Percentiles rank a stretch among this genome's conserved stretches.
phyloP scores from a whole-genome alignment of 1,140 invertebrate genomes.

The Mercenaria mercenaria region DNA sequence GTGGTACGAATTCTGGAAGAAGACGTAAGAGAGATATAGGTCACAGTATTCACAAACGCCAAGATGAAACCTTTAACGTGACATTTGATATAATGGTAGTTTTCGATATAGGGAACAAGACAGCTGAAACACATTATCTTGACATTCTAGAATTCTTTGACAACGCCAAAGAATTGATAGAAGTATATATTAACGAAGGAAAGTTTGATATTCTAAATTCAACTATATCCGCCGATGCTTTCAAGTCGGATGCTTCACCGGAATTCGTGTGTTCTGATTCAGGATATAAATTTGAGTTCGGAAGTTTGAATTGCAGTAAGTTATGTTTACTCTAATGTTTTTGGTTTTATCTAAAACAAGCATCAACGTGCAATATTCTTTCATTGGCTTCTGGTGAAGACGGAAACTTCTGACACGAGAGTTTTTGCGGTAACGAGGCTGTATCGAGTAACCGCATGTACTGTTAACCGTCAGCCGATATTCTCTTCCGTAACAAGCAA shows the following conservation, averaged over 20 bases:
- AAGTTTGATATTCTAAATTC: neutral
- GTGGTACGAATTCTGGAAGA: neutral
- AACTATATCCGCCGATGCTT: neutral
- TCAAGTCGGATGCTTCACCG: neutral
- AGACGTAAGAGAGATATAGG: neutral
- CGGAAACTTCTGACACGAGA: no score
- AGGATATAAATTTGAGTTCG: neutral
- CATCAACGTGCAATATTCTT: no score
- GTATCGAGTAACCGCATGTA: no score
- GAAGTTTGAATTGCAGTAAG: neutral
- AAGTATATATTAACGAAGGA: neutral
- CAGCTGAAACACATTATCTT: neutral
- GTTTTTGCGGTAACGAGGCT: no score
- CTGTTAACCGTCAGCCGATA: no score
- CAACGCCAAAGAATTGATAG: neutral
- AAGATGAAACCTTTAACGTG: neutral
- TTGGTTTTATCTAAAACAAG: no score
- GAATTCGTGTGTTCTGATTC: neutral
- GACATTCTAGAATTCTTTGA: neutral
- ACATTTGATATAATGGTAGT: neutral
- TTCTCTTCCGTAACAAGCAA: no score
- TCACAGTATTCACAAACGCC: neutral
- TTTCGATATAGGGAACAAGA: neutral
- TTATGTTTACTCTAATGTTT: no score
- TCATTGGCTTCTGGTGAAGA: no score